These are phyloP conservation scores for Xiphydria camelus DNA, from an alignment of 2,888 invertebrate genomes.

Conservation along the genomic window DNA sequence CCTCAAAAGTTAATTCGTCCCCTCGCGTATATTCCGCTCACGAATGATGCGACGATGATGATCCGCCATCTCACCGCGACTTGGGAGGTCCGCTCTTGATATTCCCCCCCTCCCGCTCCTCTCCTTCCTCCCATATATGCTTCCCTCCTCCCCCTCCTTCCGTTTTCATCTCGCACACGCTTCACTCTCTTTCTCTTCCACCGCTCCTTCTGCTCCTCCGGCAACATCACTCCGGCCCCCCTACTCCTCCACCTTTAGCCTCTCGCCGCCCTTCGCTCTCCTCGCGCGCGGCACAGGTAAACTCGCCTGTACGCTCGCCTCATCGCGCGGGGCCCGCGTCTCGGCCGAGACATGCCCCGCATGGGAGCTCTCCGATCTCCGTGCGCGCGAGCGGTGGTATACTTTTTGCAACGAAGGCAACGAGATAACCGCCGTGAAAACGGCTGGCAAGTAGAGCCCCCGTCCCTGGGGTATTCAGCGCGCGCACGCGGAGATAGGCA, in stretches of 20 bases:
- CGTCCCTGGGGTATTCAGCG: no score
- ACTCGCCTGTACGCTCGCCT: constrained; percentile 39
- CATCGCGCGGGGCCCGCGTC: background rate
- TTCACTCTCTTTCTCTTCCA: constrained; percentile 13
- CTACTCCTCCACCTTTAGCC: constrained; percentile 11
- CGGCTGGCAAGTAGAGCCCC: constrained; percentile 21
- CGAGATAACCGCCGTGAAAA: constrained; percentile 37
- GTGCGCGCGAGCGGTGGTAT: no score
- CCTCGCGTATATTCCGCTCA: constrained; percentile 47
- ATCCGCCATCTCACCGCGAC: constrained; percentile 58
- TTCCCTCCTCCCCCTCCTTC: constrained; percentile 45
- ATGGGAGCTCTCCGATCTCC: constrained; percentile 40
- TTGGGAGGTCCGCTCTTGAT: constrained; percentile 59
- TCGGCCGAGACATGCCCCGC: constrained; percentile 32
- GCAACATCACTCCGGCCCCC: background rate
- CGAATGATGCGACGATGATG: constrained; percentile 57
- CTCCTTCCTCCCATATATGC: constrained; percentile 36
- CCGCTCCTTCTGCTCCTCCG: no score
- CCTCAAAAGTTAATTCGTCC: constrained; percentile 32
- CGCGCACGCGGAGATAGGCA: no score
- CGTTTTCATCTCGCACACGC: constrained; percentile 27
- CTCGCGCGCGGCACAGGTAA: constrained; percentile 34
- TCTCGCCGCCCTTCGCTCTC: constrained; percentile 16
- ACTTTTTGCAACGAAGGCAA: constrained; percentile 44
- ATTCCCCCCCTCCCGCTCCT: constrained; percentile 40